Conservation (phyloP, 2,888 invertebrate genomes). For the Xylota sylvarum region DNA sequence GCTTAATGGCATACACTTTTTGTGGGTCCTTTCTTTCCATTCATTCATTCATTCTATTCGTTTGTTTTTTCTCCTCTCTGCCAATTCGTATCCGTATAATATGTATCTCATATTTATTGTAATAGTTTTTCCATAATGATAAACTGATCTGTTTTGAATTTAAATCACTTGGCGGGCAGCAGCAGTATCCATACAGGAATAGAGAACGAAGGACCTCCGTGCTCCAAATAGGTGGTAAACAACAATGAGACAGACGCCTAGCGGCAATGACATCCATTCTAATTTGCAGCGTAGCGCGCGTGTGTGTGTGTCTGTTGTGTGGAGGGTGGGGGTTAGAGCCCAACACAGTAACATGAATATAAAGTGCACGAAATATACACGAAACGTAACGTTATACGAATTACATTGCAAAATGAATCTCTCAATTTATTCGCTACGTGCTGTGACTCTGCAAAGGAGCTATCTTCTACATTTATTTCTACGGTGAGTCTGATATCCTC, state of each 20-base stretch:
- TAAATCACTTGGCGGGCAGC: conserved; percentile 63
- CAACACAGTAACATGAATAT: conserved; percentile 61
- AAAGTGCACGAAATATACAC: conserved; percentile 67
- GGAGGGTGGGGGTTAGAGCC: background rate
- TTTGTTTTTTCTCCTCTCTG: conserved; percentile 17
- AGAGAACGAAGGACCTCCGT: background rate
- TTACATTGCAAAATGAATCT: conserved; percentile 76
- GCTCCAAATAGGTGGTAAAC: background rate
- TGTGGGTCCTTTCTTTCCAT: conserved; percentile 21
- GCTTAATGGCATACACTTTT: conserved; percentile 60
- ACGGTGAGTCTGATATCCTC: conserved; percentile 9
- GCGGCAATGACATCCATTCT: conserved; percentile 69
- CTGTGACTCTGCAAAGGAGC: conserved; percentile 55
- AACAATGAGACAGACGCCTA: conserved; percentile 43
- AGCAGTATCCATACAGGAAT: too few species aligned
- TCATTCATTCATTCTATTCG: too few species aligned
- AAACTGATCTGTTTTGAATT: conserved; percentile 75
- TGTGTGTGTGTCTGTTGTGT: background rate
- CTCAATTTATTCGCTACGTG: conserved; percentile 76
- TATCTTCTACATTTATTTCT: background rate
- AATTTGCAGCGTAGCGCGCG: conserved; percentile 45
- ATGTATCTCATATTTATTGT: conserved; percentile 65
- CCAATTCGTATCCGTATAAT: conserved; percentile 44
- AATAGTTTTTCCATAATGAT: conserved; percentile 72
- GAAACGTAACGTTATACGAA: conserved; percentile 55